These are phyloP conservation scores for Phyllotreta cruciferae DNA, from an alignment of 2,888 invertebrate genomes.

Conservation along the genomic window DNA sequence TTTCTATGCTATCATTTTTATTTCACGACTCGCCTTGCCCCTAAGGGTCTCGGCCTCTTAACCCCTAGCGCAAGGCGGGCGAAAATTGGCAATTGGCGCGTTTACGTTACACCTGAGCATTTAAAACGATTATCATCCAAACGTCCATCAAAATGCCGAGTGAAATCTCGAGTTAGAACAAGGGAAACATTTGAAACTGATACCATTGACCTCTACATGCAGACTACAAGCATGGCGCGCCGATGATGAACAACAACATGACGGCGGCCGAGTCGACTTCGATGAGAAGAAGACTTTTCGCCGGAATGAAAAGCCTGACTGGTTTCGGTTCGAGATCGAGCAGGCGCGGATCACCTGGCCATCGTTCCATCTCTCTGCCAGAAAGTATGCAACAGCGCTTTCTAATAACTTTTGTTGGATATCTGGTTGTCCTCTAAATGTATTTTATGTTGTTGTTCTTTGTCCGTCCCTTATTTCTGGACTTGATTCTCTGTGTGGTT, in stretches of 20 bases:
- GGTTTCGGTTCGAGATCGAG: constrained; percentile 73
- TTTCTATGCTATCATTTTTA: too few relatives aligned
- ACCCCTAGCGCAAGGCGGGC: too few relatives aligned
- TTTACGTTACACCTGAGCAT: too few relatives aligned
- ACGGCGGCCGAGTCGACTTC: constrained; percentile 64
- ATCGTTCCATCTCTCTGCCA: constrained; percentile 85
- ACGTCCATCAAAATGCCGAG: too few relatives aligned
- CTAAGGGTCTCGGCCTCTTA: too few relatives aligned
- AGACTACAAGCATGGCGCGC: constrained; percentile 33
- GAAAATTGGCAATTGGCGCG: too few relatives aligned
- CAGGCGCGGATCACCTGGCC: constrained; percentile 73
- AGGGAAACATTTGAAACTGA: constrained; percentile 6
- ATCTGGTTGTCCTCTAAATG: constrained; percentile 30
- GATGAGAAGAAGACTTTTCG: constrained; percentile 78
- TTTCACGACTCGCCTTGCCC: too few relatives aligned
- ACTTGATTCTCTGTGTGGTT: constrained; percentile 9
- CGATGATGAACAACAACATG: constrained; percentile 27
- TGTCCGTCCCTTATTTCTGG: background rate
- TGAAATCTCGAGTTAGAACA: background rate
- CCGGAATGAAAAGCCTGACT: constrained; percentile 81
- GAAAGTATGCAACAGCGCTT: constrained; percentile 71
- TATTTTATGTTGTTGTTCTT: constrained; percentile 27
- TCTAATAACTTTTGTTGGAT: constrained; percentile 26
- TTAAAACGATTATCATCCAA: too few relatives aligned
- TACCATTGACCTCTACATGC: constrained; percentile 30